phyloP scores from a whole-genome alignment of 2,113 vertebrate genomes.

The Lathamus discolor region DNA sequence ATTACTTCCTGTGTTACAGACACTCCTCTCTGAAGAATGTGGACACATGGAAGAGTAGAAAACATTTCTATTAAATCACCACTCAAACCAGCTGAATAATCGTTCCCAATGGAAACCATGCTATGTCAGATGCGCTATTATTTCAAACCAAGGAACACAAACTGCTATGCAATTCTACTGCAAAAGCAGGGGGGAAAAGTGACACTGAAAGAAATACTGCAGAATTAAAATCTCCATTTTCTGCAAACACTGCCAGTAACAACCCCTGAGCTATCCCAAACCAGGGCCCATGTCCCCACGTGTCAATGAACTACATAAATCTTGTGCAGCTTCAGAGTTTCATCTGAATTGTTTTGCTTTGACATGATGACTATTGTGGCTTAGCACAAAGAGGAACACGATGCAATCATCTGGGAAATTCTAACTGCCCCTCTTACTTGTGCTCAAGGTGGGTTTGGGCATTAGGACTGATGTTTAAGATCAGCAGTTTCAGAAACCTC shows the following conservation, averaged over 20 bases:
- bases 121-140: not conserved
- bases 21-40: conserved; percentile 36
- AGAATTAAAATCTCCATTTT: not conserved
- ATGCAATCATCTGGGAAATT: not conserved
- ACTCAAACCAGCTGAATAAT: not conserved
- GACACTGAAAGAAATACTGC: not conserved
- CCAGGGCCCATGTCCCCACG: fast-evolving
- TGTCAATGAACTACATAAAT: not conserved
- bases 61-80: conserved; percentile 1
- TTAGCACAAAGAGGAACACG: not conserved
- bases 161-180: not conserved
- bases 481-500: not conserved
- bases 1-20: not conserved
- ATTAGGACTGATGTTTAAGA: not conserved
- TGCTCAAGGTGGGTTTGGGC: too few species aligned
- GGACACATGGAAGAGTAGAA: not conserved
- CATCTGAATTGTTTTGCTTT: not conserved
- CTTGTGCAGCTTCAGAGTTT: not conserved
- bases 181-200: fast-evolving
- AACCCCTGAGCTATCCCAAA: not conserved
- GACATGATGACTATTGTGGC: not conserved
- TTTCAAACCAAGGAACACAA: not conserved
- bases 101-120: not conserved
- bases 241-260: not conserved
- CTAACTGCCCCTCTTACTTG: not conserved